phyloP scores from a whole-genome alignment of 2,113 vertebrate genomes.

The Dipodomys stephensi region DNA sequence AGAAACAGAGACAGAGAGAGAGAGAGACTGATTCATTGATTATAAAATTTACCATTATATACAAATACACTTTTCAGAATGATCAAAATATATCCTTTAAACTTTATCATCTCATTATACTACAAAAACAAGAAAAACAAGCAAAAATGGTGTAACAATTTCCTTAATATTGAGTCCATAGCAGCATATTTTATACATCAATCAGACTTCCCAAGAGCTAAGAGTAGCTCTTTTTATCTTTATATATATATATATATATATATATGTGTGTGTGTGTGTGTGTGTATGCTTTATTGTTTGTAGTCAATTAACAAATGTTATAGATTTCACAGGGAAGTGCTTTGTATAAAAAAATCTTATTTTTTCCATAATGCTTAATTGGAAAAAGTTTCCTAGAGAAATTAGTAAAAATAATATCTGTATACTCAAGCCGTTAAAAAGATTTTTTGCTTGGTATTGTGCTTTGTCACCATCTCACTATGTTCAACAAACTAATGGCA shows the following conservation, averaged over 20 bases:
- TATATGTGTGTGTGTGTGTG: background rate
- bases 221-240: background rate
- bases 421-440: background rate
- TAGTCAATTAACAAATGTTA: slow-evolving; percentile 62
- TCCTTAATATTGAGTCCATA: background rate
- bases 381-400: background rate
- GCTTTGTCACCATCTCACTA: background rate
- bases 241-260: background rate
- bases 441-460: background rate
- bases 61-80: background rate
- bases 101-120: background rate
- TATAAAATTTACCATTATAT: background rate
- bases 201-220: background rate
- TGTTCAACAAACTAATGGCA: background rate
- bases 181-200: background rate
- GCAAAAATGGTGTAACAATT: background rate
- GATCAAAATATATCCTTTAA: background rate
- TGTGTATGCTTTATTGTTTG: slow-evolving; percentile 38
- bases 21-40: background rate
- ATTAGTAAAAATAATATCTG: background rate
- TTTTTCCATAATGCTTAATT: slow-evolving; percentile 44
- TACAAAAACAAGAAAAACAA: background rate
- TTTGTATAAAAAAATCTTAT: slow-evolving; percentile 5
- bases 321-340: slow-evolving; percentile 13
- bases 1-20: background rate